Evolutionary conservation across 2,888 invertebrate species (phyloP).

Genomic region (Ophioninae sp.): DNA sequence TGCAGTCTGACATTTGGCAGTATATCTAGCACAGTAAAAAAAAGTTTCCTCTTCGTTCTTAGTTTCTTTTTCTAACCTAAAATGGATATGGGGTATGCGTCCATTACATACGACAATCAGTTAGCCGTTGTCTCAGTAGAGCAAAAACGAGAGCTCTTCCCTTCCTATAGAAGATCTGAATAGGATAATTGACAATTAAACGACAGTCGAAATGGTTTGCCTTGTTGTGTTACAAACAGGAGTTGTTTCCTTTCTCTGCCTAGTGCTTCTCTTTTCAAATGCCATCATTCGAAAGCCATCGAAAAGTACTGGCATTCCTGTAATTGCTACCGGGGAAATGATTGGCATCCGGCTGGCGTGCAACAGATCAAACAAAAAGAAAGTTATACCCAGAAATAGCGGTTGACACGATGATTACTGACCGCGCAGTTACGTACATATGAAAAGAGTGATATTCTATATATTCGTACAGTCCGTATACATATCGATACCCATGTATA

Average conservation of each 20-base stretch:
- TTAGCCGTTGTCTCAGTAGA: background rate
- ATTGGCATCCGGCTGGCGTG: constrained; percentile 48
- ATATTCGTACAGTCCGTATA: background rate
- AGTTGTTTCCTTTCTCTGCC: background rate
- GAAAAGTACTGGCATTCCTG: constrained; percentile 44
- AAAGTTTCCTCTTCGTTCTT: background rate
- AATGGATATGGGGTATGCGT: constrained; percentile 2
- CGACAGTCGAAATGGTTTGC: constrained; percentile 35
- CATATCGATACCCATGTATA: no score
- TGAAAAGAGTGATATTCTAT: background rate
- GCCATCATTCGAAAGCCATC: constrained; percentile 30
- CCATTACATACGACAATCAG: constrained; percentile 21
- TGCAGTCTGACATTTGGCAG: constrained; percentile 8
- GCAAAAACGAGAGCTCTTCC: constrained; percentile 3
- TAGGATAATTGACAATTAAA: constrained; percentile 46
- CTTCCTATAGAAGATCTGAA: constrained; percentile 17
- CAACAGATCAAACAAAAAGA: constrained; percentile 48
- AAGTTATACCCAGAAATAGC: constrained; percentile 33
- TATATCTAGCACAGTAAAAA: background rate
- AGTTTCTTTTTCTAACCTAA: background rate
- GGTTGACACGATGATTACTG: constrained; percentile 24
- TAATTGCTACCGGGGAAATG: constrained; percentile 57
- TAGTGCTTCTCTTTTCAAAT: background rate
- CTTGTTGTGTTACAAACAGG: constrained; percentile 32
- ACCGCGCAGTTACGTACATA: constrained; percentile 28